Conservation (phyloP, 2,113 vertebrate genomes). For the Scomber scombrus region DNA sequence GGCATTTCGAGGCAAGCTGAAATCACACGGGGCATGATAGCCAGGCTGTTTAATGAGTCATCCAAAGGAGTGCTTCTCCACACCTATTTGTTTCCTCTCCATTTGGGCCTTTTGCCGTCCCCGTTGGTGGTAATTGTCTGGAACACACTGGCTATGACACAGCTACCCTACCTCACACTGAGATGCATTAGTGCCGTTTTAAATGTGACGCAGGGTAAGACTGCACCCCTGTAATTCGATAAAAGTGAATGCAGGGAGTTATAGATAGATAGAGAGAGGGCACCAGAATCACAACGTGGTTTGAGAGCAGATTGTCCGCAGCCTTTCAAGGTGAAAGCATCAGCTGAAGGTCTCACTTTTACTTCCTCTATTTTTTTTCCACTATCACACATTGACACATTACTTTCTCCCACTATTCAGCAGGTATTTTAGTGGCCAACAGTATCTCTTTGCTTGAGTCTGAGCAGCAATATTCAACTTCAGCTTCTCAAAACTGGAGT, state of each 20-base stretch:
- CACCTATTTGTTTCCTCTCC: constrained; percentile 63
- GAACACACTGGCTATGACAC: constrained; percentile 42
- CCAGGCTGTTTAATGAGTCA: constrained; percentile 72
- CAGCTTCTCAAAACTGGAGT: neutral
- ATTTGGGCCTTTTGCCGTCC: constrained; percentile 28
- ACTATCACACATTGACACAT: neutral
- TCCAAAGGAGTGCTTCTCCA: constrained; percentile 50
- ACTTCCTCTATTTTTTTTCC: constrained; percentile 14
- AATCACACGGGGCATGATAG: constrained; percentile 51
- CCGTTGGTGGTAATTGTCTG: constrained; percentile 58
- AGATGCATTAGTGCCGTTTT: constrained; percentile 61
- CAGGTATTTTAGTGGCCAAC: neutral
- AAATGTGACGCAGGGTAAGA: constrained; percentile 45
- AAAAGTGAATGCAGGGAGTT: constrained; percentile 36
- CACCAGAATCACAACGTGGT: constrained; percentile 3
- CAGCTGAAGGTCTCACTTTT: constrained; percentile 52
- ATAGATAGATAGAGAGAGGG: constrained; percentile 6
- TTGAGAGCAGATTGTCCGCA: constrained; percentile 43
- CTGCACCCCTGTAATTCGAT: constrained; percentile 67
- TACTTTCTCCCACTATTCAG: neutral
- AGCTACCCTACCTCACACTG: constrained; percentile 43
- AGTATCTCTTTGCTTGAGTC: constrained; percentile 13
- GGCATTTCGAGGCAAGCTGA: constrained; percentile 55
- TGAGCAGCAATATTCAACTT: neutral
- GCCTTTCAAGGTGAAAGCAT: constrained; percentile 67